Base-by-base conservation (phyloP, 2,888 invertebrate genomes). In the Octonoba sinensis region DNA sequence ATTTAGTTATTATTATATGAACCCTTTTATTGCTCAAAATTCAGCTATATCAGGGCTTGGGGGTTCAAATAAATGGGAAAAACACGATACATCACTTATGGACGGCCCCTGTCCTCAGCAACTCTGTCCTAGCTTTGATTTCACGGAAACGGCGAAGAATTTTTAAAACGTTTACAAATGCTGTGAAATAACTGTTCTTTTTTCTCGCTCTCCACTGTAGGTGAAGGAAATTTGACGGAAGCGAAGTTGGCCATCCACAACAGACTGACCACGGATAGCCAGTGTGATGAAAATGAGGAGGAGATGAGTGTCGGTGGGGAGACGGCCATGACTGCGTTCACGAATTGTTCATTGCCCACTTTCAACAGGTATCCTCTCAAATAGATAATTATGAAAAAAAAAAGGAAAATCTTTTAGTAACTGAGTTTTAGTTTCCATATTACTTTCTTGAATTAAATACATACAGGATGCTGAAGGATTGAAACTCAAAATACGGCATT, bases 301-400 rank as follows among this genome's bases (percentile, higher is more conserved):
- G 16, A 22, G 8, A 70, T 69, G 66, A 83, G 78, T 54, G 24
- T 79, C 4, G 83, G 83, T 12, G 78, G 75, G 24, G 69, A 78
- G 18, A 79, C 93, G 56, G 70, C 70, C 18, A 15, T 82, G 3
- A 65, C 82, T 13, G 71, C 70, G 18, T 82, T 75, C 24, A 75
- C 82, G 11, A 74, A 82, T 49, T 82, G 82, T 57, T 59, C 82
- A 1, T 20, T 75, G 16, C 54, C 70, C 8, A 66, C 70, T 1
- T 82, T 82, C 27, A 75, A 20, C 64, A 82, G 75, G 82, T 82
- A 27, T 24, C n/a, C 18, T 13, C 6, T 22, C 16, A 60, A 22
- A 4, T 57, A 12, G 15, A 54, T 54, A n/a, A n/a, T 54, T 54
- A n/a, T n/a, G n/a, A n/a, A n/a, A n/a, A n/a, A n/a, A n/a, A n/a